Conservation (phyloP, 2,797 vertebrate genomes). For the Remorina albescens region DNA sequence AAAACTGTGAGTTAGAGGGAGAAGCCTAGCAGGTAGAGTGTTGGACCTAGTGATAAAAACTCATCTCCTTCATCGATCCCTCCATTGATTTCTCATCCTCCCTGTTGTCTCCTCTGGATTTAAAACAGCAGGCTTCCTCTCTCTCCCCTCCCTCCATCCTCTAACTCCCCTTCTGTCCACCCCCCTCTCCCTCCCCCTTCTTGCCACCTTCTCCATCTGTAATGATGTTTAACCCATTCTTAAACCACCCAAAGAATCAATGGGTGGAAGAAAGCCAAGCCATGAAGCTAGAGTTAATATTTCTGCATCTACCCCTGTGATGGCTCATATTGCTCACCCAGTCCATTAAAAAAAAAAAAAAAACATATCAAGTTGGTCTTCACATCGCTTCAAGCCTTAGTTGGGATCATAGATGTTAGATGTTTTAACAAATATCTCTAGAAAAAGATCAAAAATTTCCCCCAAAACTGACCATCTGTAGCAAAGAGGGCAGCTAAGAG, state of each 20-base stretch:
- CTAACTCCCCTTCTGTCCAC: constrained; percentile 70
- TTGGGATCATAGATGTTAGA: constrained; percentile 8
- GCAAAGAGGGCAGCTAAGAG: constrained; percentile 14
- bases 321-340: constrained; percentile 35
- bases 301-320: constrained; percentile 32
- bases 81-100: constrained; percentile 84
- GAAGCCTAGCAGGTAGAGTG: constrained; percentile 78
- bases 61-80: constrained; percentile 83
- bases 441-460: constrained; percentile 8
- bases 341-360: constrained; percentile 47
- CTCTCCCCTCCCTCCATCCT: constrained; percentile 59
- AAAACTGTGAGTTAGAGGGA: constrained; percentile 68
- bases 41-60: constrained; percentile 78
- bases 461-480: constrained; percentile 12
- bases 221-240: constrained; percentile 74
- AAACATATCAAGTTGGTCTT: constrained; percentile 10
- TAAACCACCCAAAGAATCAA: constrained; percentile 75
- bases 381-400: constrained; percentile 6
- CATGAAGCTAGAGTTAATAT: constrained; percentile 49
- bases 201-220: constrained; percentile 62
- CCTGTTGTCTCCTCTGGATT: constrained; percentile 82
- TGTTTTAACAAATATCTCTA: constrained; percentile 28
- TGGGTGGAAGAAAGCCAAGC: constrained; percentile 61
- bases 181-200: constrained; percentile 66
- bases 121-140: constrained; percentile 79